These are phyloP conservation scores for Dicroscelio sp. DNA, from an alignment of 2,888 invertebrate species.

Conservation along the genomic window DNA sequence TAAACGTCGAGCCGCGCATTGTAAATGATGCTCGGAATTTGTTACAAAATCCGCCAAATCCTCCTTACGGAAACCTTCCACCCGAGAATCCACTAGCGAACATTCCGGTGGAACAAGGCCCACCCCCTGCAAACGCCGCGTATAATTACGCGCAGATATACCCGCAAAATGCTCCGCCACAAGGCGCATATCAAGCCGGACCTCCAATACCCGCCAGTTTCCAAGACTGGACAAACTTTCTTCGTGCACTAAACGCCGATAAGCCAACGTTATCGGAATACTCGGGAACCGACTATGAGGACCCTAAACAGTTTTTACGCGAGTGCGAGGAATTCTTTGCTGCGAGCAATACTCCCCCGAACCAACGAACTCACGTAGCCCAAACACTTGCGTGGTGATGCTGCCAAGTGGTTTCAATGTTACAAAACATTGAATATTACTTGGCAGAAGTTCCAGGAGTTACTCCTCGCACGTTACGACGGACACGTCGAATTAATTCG, in stretches of 20 bases:
- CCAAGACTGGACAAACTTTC: neutral
- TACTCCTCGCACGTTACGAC: conserved; percentile 8
- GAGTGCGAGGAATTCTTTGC: neutral
- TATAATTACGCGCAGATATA: too few species aligned
- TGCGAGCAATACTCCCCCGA: neutral
- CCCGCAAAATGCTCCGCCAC: too few species aligned
- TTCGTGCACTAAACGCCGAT: neutral
- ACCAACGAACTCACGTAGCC: too few species aligned
- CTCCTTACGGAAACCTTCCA: too few species aligned
- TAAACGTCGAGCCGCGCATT: too few species aligned
- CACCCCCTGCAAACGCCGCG: too few species aligned
- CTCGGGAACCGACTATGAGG: neutral
- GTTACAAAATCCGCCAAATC: too few species aligned
- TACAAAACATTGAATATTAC: conserved; percentile 16
- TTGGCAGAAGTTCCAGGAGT: conserved; percentile 40
- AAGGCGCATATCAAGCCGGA: neutral
- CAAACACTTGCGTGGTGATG: too few species aligned
- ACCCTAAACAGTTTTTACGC: neutral
- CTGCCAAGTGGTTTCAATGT: conserved; percentile 52
- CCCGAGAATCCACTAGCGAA: too few species aligned
- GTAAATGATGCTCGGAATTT: too few species aligned
- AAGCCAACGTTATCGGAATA: neutral
- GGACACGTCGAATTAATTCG: neutral
- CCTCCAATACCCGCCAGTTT: neutral
- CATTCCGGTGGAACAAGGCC: too few species aligned